Percentiles rank a stretch among this genome's conserved stretches.
Evolutionary conservation across 2,888 invertebrate genomes (phyloP).

Genomic region (Punctoribates punctum): DNA sequence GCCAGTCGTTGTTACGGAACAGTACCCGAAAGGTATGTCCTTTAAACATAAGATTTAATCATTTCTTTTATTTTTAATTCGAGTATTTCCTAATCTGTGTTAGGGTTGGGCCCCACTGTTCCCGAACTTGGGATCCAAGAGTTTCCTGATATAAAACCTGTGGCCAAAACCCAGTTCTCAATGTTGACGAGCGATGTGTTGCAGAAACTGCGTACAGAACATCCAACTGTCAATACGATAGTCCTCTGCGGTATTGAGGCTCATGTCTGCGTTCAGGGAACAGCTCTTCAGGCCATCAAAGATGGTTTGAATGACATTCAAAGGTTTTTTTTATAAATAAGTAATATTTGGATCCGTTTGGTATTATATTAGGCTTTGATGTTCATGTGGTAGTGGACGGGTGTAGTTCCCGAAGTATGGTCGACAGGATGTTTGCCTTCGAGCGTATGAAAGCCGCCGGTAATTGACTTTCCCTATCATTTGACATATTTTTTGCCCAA

Average conservation of each 20-base stretch:
- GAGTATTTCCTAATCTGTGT: neutral
- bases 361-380: constrained; percentile 53
- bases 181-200: constrained; percentile 59
- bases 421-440: constrained; percentile 57
- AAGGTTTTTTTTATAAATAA: neutral
- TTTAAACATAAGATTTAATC: neutral
- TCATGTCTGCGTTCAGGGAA: constrained; percentile 62
- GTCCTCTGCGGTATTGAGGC: constrained; percentile 59
- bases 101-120: constrained; percentile 59
- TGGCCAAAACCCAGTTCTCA: constrained; percentile 59
- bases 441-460: constrained; percentile 59
- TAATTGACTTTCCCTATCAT: neutral
- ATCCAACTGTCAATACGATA: constrained; percentile 48
- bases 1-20: constrained; percentile 61
- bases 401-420: constrained; percentile 57
- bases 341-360: neutral
- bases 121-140: constrained; percentile 57
- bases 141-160: constrained; percentile 52
- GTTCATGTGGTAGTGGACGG: constrained; percentile 62
- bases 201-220: constrained; percentile 51
- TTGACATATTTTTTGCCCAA: neutral
- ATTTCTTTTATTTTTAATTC: neutral
- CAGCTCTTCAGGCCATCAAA: constrained; percentile 58
- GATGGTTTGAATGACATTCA: neutral
- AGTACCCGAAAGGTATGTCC: constrained; percentile 59